These are phyloP conservation scores for Hippopotamyrus pictus DNA, from an alignment of 2,797 vertebrate species.

Conservation along the genomic window DNA sequence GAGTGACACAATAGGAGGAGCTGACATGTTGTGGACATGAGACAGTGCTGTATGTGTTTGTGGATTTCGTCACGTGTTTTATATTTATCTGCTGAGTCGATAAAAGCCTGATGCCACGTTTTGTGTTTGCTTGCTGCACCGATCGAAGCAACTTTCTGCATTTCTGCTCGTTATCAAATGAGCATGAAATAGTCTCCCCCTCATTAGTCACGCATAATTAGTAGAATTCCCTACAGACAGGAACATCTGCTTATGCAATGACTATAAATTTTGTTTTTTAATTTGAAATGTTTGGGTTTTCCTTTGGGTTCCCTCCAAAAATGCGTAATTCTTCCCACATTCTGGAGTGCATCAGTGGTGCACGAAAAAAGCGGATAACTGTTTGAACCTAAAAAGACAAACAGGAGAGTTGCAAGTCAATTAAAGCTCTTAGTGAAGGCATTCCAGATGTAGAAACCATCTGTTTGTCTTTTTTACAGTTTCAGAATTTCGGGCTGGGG, in stretches of 20 bases:
- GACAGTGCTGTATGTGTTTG: background rate
- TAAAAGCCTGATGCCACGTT: background rate
- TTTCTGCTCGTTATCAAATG: conserved; percentile 4
- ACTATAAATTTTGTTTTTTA: conserved; percentile 5
- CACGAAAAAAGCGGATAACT: conserved; percentile 8
- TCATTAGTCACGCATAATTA: conserved; percentile 23
- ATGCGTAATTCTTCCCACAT: conserved; percentile 14
- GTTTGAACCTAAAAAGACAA: conserved; percentile 34
- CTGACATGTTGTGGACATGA: background rate
- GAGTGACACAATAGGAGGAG: background rate
- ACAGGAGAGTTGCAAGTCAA: conserved; percentile 40
- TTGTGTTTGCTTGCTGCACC: background rate
- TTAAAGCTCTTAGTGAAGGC: conserved; percentile 40
- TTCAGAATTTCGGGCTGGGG: conserved; percentile 29
- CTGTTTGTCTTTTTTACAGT: conserved; percentile 47
- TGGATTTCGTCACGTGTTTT: background rate
- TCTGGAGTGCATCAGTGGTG: background rate
- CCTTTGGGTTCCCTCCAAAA: background rate
- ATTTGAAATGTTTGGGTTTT: background rate
- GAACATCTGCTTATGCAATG: conserved; percentile 20
- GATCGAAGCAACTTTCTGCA: background rate
- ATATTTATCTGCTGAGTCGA: background rate
- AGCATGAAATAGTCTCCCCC: background rate
- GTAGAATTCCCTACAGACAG: background rate
- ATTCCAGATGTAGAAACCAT: conserved; percentile 57